A percentile compares a stretch with the other conserved stretches of the same genome.
Evolutionary conservation across 2,888 invertebrate genomes (phyloP).

Genomic region (Julus scandinavius): DNA sequence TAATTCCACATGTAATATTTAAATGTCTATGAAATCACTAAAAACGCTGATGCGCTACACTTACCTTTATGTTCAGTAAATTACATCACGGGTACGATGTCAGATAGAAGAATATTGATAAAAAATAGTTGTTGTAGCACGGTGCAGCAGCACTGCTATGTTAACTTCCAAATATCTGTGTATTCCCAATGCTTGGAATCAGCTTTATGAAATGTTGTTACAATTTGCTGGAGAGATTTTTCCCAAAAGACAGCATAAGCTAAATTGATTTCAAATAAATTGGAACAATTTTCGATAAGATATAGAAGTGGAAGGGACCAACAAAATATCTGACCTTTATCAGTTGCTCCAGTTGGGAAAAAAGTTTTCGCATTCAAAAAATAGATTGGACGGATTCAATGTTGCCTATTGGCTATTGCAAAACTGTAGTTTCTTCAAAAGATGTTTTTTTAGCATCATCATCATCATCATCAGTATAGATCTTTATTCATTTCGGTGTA

Average conservation of each 20-base stretch:
- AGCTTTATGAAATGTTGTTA: background rate
- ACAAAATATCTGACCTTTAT: background rate
- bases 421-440: constrained; percentile 18
- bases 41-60: background rate
- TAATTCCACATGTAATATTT: background rate
- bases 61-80: constrained; percentile 4
- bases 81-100: background rate
- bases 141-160: background rate
- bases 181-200: background rate
- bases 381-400: background rate
- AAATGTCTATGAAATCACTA: background rate
- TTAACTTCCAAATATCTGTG: too few relatives aligned
- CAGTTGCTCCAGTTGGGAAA: background rate
- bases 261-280: constrained; percentile 39
- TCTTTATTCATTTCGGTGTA: constrained; percentile 20
- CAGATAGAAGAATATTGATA: background rate
- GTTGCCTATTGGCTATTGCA: constrained; percentile 34
- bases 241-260: background rate
- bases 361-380: background rate
- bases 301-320: background rate
- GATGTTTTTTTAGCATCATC: constrained; percentile 8
- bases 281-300: background rate
- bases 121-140: background rate
- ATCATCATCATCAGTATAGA: constrained; percentile 30
- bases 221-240: background rate